Conservation (phyloP, 2,888 invertebrate species). For the Poecilus cupreus region DNA sequence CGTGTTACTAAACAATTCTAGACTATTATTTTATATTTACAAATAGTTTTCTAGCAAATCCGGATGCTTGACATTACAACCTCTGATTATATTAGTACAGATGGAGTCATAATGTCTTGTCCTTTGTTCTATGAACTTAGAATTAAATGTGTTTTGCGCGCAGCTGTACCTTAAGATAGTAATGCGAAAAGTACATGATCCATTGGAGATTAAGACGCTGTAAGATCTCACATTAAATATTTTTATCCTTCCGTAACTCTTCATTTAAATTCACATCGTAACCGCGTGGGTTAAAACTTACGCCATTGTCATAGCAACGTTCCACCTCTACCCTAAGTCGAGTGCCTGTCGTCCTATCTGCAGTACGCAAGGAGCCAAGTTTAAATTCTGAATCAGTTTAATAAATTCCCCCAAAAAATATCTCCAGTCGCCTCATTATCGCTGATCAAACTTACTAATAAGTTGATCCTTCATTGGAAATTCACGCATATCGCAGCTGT, state of each 20-base stretch:
- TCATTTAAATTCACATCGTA: slow-evolving; percentile 34
- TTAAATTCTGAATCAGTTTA: slow-evolving; percentile 38
- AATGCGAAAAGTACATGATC: no score
- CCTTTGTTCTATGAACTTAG: no score
- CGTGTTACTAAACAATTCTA: no score
- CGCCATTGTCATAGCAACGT: slow-evolving; percentile 37
- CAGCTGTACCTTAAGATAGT: no score
- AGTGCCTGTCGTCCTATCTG: not conserved
- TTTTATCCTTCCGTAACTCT: slow-evolving; percentile 34
- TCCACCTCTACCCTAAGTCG: not conserved
- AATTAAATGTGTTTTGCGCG: no score
- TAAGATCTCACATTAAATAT: slow-evolving; percentile 33
- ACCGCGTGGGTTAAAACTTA: slow-evolving; percentile 34
- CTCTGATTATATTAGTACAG: no score
- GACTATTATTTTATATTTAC: no score
- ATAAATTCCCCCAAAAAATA: slow-evolving; percentile 2
- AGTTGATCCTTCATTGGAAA: slow-evolving; percentile 8
- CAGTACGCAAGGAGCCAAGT: not conserved
- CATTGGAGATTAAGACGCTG: not conserved
- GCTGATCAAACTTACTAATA: slow-evolving; percentile 38
- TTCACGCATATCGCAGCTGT: not conserved
- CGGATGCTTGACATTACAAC: no score
- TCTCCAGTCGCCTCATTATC: slow-evolving; percentile 28
- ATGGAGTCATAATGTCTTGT: no score
- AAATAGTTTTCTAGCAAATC: no score